These are phyloP conservation scores for Conomelus anceps DNA, from an alignment of 2,888 invertebrate genomes.

Conservation along the genomic window DNA sequence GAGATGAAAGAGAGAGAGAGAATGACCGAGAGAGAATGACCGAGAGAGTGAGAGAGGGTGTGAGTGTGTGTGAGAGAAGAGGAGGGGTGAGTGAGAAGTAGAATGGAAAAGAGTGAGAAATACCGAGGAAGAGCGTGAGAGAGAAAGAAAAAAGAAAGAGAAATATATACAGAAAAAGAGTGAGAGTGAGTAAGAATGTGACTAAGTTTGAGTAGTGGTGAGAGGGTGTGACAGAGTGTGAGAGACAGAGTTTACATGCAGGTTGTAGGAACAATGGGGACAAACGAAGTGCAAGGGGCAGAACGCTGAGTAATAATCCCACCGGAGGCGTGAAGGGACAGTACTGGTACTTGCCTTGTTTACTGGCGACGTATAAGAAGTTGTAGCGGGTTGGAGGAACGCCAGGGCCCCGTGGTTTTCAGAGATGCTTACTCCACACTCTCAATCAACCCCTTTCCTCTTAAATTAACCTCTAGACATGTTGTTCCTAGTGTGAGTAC, in stretches of 20 bases:
- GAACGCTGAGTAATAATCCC: not conserved
- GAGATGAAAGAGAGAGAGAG: not conserved
- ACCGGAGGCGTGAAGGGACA: not conserved
- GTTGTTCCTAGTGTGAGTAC: too few species aligned
- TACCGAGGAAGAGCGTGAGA: conserved; percentile 16
- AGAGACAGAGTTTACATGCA: not conserved
- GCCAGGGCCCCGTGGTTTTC: not conserved
- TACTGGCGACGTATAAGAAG: not conserved
- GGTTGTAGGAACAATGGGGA: not conserved
- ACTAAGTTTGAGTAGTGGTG: too few species aligned
- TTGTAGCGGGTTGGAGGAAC: not conserved
- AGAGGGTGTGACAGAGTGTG: not conserved
- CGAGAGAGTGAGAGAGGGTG: conserved; percentile 18
- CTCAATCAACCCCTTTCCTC: not conserved
- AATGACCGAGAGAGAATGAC: conserved; percentile 14
- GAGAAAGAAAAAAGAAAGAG: conserved; percentile 7
- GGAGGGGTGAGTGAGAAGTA: not conserved
- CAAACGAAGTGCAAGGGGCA: not conserved
- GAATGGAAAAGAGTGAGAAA: conserved; percentile 17
- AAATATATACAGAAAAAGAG: not conserved
- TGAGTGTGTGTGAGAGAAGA: not conserved
- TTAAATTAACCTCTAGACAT: not conserved
- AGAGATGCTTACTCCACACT: not conserved
- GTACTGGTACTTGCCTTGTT: not conserved
- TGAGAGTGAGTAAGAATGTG: not conserved